Evolutionary conservation across 2,113 vertebrate genomes (phyloP), one percentile per base, ranked within the genome.

Genomic region (Paraplagusia blochii): DNA sequence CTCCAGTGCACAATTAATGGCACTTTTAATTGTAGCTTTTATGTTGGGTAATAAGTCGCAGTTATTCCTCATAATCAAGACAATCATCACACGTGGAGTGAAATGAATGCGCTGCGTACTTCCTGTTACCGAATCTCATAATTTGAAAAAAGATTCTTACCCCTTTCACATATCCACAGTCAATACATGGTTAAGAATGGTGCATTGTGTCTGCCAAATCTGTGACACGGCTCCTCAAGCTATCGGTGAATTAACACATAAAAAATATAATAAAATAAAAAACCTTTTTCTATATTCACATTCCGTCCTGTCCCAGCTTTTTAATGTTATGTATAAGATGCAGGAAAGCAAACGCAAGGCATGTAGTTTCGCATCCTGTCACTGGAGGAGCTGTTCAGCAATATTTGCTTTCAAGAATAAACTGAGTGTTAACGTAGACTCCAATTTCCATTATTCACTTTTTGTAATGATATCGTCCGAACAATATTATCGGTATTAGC

Each of bases 11-110:
- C 38, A 63, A 72, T 83, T 85, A 88, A 76, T 66, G 58, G 44
- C 64, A 82, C 44, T 73, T 76, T 48, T 86, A 86, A 85, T 72
- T 85, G 66, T 81, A 77, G 59, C 77, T 82, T 78, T 81, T 69
- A 85, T 69, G 74, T 63, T 69, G 73, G 53, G 9, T 72, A 69
- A 85, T 74, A 78, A 80, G 51, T 63, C 58, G 44, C 8, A 61
- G 46, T 80, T 75, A 79, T 76, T 60, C 38, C 49, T 50, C 45
- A 57, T 66, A 61, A 83, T 76, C 65, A 70, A 62, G 50, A 80
- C 66, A 59, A 72, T 55, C 54, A 72, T 47, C 29, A 22, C 40
- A 44, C 53, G 51, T 69, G 47, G n/a, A n/a, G n/a, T n/a, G 50
- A 42, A 54, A 75, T 19, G 35, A 56, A 80, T 63, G 76, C 11